phyloP scores from a whole-genome alignment of 2,113 vertebrate genomes.

The Zosterops pallidus region DNA sequence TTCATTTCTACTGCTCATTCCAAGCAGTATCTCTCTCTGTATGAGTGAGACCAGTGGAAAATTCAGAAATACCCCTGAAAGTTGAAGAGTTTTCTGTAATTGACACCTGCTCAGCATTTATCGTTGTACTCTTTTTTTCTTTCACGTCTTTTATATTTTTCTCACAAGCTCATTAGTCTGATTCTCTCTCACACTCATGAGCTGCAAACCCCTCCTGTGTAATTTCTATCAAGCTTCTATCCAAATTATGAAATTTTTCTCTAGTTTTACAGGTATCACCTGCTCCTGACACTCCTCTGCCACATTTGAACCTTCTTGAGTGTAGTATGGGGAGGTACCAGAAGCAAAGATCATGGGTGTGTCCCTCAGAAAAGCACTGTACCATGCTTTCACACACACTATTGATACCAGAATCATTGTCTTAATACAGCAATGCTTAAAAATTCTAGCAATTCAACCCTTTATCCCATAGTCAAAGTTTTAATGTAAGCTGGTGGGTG shows the following conservation, averaged over 20 bases:
- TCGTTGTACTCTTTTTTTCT: background rate
- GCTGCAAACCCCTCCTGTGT: background rate
- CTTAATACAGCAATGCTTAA: background rate
- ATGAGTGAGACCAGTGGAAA: background rate
- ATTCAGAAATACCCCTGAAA: background rate
- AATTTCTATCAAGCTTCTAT: background rate
- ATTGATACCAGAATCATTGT: background rate
- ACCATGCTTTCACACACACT: background rate
- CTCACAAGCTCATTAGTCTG: rapidly evolving
- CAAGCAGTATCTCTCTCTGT: background rate
- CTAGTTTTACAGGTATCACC: background rate
- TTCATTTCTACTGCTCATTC: background rate
- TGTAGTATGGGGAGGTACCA: background rate
- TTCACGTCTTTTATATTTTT: background rate
- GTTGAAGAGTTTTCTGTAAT: background rate
- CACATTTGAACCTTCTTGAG: background rate
- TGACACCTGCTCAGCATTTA: background rate
- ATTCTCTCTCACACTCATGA: background rate
- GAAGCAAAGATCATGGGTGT: background rate
- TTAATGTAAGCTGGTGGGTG: background rate
- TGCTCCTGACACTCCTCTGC: background rate
- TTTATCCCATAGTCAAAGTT: background rate
- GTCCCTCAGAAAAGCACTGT: background rate
- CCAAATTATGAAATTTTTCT: background rate
- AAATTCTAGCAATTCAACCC: background rate